Evolutionary conservation across 2,888 invertebrate species (phyloP).

Genomic region (Drosophila cognata): DNA sequence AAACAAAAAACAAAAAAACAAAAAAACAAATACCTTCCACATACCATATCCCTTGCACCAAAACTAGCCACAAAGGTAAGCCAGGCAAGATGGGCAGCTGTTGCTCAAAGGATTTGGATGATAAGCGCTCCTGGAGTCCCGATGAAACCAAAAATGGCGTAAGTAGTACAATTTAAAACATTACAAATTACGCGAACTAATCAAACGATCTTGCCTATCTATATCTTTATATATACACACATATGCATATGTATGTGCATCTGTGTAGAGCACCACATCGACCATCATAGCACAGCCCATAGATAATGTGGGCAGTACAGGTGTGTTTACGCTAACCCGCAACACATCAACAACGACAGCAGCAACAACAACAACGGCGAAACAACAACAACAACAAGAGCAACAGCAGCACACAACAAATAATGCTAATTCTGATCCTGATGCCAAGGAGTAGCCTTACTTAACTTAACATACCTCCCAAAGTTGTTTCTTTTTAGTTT

Average conservation of each 20-base stretch:
- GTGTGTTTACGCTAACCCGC: conserved; percentile 74
- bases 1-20: not conserved
- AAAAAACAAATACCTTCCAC: not conserved
- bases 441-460: conserved; percentile 32
- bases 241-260: not conserved
- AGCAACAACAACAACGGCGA: conserved; percentile 34
- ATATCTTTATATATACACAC: not conserved
- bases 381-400: conserved; percentile 16
- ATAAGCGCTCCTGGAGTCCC: conserved; percentile 82
- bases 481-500: conserved; percentile 10
- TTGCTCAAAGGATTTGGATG: conserved; percentile 79
- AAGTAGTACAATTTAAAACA: conserved; percentile 27
- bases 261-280: conserved; percentile 76
- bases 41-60: not conserved
- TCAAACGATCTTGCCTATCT: not conserved
- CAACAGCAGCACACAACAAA: conserved; percentile 28
- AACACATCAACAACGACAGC: conserved; percentile 45
- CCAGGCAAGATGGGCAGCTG: conserved; percentile 72
- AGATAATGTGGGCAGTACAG: conserved; percentile 68
- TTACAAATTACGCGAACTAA: not conserved
- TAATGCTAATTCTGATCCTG: conserved; percentile 12
- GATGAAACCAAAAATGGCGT: conserved; percentile 80
- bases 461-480: not conserved
- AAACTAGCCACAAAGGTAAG: not conserved
- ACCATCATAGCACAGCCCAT: conserved; percentile 80